phyloP scores from a whole-genome alignment of 2,113 vertebrate species.

The Trichechus manatus region DNA sequence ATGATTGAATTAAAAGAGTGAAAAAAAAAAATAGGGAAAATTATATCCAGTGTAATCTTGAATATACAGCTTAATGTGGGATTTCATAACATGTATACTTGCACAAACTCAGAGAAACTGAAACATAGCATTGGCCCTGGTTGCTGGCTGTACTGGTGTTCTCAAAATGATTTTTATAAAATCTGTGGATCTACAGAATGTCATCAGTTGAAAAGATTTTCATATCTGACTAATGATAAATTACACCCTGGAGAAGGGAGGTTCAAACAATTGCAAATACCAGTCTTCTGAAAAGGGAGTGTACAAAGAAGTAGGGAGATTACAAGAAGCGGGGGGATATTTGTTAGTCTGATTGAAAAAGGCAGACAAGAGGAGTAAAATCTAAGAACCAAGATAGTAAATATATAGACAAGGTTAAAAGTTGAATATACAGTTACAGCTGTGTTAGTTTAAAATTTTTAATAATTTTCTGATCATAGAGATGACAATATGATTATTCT shows the following conservation, averaged over 20 bases:
- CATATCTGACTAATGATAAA: neutral
- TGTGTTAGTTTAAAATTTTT: neutral
- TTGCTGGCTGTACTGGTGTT: neutral
- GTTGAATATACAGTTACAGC: neutral
- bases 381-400: neutral
- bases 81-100: constrained; percentile 44
- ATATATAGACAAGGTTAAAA: constrained; percentile 11
- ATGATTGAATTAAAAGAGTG: neutral
- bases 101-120: neutral
- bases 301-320: neutral
- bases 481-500: neutral
- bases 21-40: neutral
- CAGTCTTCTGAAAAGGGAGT: neutral
- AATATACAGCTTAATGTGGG: neutral
- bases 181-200: neutral
- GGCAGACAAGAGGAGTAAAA: neutral
- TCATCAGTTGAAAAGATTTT: constrained; percentile 5
- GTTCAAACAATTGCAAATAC: neutral
- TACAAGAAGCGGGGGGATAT: neutral
- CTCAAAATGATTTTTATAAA: constrained; percentile 1
- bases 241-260: too few relatives aligned
- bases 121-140: neutral
- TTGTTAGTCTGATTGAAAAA: constrained; percentile 3
- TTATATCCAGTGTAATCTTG: neutral
- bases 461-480: neutral